Percentiles rank a stretch among this genome's conserved stretches.
phyloP scores from a whole-genome alignment of 2,113 vertebrate species.

The Tinamus guttatus region DNA sequence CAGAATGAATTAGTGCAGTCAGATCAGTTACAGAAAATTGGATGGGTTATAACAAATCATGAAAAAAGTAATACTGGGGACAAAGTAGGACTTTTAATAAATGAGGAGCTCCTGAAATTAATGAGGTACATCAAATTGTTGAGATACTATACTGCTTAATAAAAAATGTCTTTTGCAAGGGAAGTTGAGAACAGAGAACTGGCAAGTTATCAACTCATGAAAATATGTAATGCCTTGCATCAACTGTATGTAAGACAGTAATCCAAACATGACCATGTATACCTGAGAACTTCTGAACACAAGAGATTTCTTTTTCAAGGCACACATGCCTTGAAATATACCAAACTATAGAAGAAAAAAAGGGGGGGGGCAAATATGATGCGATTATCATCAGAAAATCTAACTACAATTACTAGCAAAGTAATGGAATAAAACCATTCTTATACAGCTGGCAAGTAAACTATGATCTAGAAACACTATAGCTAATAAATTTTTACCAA shows the following conservation, averaged over 20 bases:
- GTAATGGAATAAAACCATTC: not conserved
- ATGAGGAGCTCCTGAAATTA: constrained; percentile 46
- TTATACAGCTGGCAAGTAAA: not conserved
- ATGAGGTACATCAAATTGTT: constrained; percentile 21
- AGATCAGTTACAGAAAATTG: constrained; percentile 54
- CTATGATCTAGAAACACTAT: not conserved
- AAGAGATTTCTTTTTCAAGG: not conserved
- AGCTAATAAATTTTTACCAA: not conserved
- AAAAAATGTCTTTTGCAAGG: not conserved
- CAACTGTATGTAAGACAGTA: not conserved
- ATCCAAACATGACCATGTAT: not conserved
- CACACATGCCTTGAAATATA: not conserved
- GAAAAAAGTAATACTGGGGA: constrained; percentile 24
- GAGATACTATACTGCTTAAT: constrained; percentile 14
- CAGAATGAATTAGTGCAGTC: constrained; percentile 26
- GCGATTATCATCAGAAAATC: not conserved
- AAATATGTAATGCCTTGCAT: not conserved
- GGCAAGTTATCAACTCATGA: not conserved
- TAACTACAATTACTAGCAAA: not conserved
- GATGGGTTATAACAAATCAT: constrained; percentile 49
- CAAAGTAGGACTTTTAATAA: constrained; percentile 13
- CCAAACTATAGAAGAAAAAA: not conserved
- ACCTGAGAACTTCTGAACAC: not conserved
- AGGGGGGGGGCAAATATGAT: not conserved
- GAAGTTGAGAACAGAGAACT: not conserved